These are phyloP conservation scores for Halocynthia roretzi DNA, from an alignment of 23 tunicate genomes.

Conservation along the genomic window DNA sequence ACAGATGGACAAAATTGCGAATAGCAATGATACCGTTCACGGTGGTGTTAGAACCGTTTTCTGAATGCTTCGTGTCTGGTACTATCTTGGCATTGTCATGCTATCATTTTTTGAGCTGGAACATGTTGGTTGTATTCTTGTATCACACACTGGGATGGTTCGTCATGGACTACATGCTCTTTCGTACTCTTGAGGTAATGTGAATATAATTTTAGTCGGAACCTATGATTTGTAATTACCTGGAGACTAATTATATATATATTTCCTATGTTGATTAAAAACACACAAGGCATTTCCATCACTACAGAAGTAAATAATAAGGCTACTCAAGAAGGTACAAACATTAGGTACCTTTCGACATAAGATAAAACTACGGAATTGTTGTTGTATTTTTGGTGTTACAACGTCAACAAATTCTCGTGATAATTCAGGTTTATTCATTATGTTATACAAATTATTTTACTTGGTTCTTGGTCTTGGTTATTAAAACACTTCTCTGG, in stretches of 20 bases:
- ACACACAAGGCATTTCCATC: too few species aligned
- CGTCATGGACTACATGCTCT: slow-evolving; percentile 71
- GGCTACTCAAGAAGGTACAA: too few species aligned
- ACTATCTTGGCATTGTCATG: slow-evolving; percentile 69
- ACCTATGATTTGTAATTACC: background rate
- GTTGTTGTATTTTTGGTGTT: too few species aligned
- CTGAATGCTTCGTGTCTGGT: slow-evolving; percentile 92
- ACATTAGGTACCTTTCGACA: too few species aligned
- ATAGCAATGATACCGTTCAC: slow-evolving; percentile 88
- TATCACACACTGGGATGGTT: slow-evolving; percentile 90
- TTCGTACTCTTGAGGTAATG: slow-evolving; percentile 82
- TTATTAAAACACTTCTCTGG: background rate
- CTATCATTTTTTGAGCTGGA: slow-evolving; percentile 63
- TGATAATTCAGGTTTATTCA: too few species aligned
- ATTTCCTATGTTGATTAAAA: too few species aligned
- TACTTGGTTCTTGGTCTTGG: background rate
- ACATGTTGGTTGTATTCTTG: slow-evolving; percentile 82
- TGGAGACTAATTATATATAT: too few species aligned
- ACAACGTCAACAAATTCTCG: too few species aligned
- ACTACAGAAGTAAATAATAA: too few species aligned
- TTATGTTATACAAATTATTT: too few species aligned
- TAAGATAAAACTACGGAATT: too few species aligned
- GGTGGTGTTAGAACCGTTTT: slow-evolving; percentile 89
- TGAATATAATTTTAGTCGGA: background rate
- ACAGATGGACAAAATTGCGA: slow-evolving; percentile 90